A percentile compares a stretch with the other conserved stretches of the same genome.
phyloP scores from a whole-genome alignment of 2,888 invertebrate species.

The Caenorhabditis imperialis region DNA sequence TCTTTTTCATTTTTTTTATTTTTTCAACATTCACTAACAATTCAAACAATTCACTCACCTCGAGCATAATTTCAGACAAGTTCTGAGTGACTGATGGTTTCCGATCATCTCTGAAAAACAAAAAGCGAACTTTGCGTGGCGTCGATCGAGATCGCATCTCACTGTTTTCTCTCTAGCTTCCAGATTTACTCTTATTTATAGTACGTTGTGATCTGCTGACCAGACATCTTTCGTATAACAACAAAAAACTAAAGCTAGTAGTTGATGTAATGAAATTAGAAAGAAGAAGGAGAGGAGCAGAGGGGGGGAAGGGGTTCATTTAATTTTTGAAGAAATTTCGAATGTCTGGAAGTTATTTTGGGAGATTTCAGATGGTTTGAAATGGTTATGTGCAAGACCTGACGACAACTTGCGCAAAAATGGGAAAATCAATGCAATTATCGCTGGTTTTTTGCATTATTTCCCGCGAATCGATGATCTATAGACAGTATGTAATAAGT shows the following conservation, averaged over 20 bases:
- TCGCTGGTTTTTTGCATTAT: no score
- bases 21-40: not conserved
- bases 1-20: no score
- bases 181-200: constrained; percentile 1
- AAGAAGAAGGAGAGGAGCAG: no score
- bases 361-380: no score
- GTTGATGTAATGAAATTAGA: not conserved
- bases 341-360: no score
- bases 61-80: constrained; percentile 76
- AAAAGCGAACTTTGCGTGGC: constrained; percentile 9
- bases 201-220: not conserved
- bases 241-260: not conserved
- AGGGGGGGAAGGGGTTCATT: no score
- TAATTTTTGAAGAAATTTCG: no score
- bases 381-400: no score
- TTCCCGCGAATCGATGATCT: no score
- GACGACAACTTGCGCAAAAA: no score
- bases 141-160: constrained; percentile 32
- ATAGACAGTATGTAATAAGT: no score
- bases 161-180: not conserved
- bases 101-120: constrained; percentile 70
- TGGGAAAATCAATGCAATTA: no score
- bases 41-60: constrained; percentile 64
- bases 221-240: constrained; percentile 24
- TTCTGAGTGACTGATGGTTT: constrained; percentile 77